phyloP scores from a whole-genome alignment of 37 sponge, comb jelly and placozoan species.

The Axinella damicornis region DNA sequence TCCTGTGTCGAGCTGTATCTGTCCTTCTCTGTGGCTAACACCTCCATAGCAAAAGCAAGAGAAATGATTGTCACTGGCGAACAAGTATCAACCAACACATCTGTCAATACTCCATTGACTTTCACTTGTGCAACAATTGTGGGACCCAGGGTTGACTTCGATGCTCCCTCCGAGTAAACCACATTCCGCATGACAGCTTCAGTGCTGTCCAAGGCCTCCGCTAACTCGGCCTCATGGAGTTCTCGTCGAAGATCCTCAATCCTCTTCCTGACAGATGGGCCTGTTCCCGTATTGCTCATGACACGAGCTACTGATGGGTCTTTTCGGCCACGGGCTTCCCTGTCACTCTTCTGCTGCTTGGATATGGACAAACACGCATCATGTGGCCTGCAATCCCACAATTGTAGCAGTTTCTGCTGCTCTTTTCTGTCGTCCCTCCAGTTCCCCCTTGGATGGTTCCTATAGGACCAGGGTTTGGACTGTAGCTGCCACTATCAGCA shows the following conservation, averaged over 20 bases:
- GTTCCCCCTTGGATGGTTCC: neutral
- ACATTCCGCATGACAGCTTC: too few species aligned
- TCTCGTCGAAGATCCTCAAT: neutral
- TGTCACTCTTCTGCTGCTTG: neutral
- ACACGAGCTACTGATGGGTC: neutral
- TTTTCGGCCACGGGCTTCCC: conserved; percentile 1
- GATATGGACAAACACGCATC: conserved; percentile 30
- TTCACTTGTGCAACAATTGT: too few species aligned
- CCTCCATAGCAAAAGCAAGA: too few species aligned
- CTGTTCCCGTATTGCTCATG: neutral
- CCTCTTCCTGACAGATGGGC: neutral
- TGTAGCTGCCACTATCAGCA: too few species aligned
- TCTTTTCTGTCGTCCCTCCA: too few species aligned
- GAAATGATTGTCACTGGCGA: too few species aligned
- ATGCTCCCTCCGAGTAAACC: too few species aligned
- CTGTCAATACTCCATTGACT: too few species aligned
- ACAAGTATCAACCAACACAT: too few species aligned
- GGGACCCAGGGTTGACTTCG: neutral
- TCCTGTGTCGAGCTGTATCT: too few species aligned
- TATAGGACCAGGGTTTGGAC: neutral
- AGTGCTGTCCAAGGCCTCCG: too few species aligned
- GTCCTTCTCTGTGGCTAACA: too few species aligned
- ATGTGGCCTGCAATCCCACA: conserved; percentile 42
- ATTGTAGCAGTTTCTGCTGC: neutral
- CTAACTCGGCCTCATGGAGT: conserved; percentile 6